Base-by-base conservation (phyloP, 2,888 invertebrate species). In the Lithophane leautieri region DNA sequence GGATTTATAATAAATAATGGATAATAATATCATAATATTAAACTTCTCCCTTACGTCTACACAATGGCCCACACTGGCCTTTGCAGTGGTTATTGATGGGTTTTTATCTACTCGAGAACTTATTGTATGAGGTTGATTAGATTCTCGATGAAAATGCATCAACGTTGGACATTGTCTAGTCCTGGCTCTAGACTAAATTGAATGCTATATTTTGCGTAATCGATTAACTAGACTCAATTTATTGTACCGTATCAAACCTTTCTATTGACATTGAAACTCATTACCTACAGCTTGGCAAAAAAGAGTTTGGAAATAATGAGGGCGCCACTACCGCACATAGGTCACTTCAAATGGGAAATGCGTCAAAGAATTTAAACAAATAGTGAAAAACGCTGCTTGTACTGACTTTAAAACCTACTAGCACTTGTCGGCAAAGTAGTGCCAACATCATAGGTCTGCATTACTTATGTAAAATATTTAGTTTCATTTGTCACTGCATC, bases 201-300 rank as follows among this genome's bases (percentile, higher is more conserved):
- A 40, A 47, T 47, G 52, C 47, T 40, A 7, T n/a, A 50, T 62
- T 42, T 34, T 50, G 19, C 19, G 28, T 70, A 50, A 70, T 52
- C 50, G 42, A 77, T 70, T 54, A 52, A 65, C 22, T 44, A 7
- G 14, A n/a, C 19, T 34, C 42, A 34, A 65, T 66, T 34, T 63
- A 47, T 22, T 63, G 16, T n/a, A 56, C 19, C 28, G 7, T n/a
- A 28, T 54, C n/a, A 42, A 61, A 58, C 40, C 65, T 56, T 65
- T 76, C 50, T 25, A 58, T 42, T 76, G 70, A 67, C 77, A 76
- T 58, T 77, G 56, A 72, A 69, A 52, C 25, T 54, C 3, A 62
- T 34, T 62, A 44, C 16, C 40, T 22, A 47, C n/a, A n/a, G n/a
- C n/a, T n/a, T n/a, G n/a, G n/a, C n/a, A n/a, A n/a, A n/a, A n/a